These are phyloP conservation scores for Oscarella lobularis DNA, from an alignment of 37 sponge, comb jelly and placozoan genomes.

Conservation along the genomic window DNA sequence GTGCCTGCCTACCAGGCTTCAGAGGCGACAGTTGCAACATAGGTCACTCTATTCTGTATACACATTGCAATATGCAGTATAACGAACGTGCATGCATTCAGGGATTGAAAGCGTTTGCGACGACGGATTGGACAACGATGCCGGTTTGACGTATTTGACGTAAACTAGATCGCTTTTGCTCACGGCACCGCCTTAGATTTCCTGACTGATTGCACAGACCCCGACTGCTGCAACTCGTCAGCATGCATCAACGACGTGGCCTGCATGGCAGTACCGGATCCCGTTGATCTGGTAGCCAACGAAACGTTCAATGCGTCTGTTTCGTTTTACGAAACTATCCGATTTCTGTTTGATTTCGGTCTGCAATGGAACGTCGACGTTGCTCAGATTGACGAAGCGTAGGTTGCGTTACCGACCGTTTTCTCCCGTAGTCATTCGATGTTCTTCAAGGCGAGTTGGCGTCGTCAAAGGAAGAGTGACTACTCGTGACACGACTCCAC, in stretches of 20 bases:
- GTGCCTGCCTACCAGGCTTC: not conserved
- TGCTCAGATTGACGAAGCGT: not conserved
- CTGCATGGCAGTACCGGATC: not conserved
- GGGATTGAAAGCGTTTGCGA: not conserved
- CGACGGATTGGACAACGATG: not conserved
- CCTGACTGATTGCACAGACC: not conserved
- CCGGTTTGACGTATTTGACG: no score
- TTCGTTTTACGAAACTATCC: not conserved
- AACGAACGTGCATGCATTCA: no score
- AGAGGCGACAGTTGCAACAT: not conserved
- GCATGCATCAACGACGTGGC: not conserved
- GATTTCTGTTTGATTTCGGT: not conserved
- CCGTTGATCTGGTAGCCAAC: not conserved
- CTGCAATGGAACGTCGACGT: not conserved
- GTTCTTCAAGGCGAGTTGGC: not conserved
- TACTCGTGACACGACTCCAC: not conserved
- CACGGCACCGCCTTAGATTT: no score
- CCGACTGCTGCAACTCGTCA: not conserved
- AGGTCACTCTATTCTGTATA: no score
- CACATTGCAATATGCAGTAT: no score
- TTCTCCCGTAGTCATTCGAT: not conserved
- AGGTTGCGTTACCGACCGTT: not conserved
- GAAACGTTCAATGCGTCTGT: not conserved
- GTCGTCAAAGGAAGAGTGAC: not conserved
- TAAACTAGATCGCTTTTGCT: no score